A percentile compares a stretch with the other conserved stretches of the same genome.
Evolutionary conservation across 2,797 vertebrate genomes (phyloP).

Genomic region (Gephyroberyx darwinii): DNA sequence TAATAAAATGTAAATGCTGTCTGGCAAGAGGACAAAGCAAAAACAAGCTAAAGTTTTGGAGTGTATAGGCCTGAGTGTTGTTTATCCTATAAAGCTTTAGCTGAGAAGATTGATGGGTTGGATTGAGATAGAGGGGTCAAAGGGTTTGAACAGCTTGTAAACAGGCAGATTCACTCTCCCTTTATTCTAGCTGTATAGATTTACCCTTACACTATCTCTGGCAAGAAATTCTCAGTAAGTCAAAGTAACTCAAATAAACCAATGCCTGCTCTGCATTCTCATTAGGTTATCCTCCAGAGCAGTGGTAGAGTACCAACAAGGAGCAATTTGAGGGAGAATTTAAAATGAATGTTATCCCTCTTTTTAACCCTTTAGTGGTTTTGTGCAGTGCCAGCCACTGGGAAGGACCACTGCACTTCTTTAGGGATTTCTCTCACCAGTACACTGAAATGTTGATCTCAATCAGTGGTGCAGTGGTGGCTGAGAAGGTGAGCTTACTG

Average conservation of each 20-base stretch:
- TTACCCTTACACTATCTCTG: background rate
- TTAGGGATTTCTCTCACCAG: too few species aligned
- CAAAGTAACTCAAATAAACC: slow-evolving; percentile 9
- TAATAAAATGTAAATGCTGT: slow-evolving; percentile 12
- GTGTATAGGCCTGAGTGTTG: slow-evolving; percentile 25
- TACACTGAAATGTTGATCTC: too few species aligned
- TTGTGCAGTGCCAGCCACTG: too few species aligned
- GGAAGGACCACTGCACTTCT: too few species aligned
- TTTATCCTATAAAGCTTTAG: slow-evolving; percentile 59
- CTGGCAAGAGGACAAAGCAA: slow-evolving; percentile 16
- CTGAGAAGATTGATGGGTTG: slow-evolving; percentile 34
- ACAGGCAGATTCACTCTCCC: slow-evolving; percentile 33
- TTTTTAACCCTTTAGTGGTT: too few species aligned
- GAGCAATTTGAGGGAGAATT: too few species aligned
- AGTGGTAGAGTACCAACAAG: background rate
- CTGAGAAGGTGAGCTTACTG: too few species aligned
- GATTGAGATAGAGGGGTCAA: slow-evolving; percentile 29
- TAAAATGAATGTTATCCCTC: too few species aligned
- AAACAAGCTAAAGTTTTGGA: slow-evolving; percentile 28
- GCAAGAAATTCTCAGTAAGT: slow-evolving; percentile 4
- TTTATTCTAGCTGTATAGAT: slow-evolving; percentile 27
- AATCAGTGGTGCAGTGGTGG: too few species aligned
- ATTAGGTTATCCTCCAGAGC: background rate
- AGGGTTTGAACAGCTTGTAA: slow-evolving; percentile 28
- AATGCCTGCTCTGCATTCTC: background rate